phyloP scores from a whole-genome alignment of 1,140 invertebrate species.

The Diprion similis region DNA sequence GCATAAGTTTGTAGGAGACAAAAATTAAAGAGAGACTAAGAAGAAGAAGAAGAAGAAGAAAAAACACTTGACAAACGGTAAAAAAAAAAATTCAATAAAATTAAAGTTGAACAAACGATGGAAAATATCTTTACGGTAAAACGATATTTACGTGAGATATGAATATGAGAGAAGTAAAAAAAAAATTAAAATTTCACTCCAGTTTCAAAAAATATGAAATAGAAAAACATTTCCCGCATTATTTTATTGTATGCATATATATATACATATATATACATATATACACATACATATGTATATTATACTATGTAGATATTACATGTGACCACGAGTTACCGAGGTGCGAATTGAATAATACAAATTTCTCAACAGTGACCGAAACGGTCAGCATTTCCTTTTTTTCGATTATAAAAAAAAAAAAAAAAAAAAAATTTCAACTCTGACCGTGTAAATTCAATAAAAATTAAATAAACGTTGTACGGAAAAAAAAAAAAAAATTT shows the following conservation, averaged over 20 bases:
- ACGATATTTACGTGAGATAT: not conserved
- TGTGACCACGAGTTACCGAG: too few relatives aligned
- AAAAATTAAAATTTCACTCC: slow-evolving; percentile 15
- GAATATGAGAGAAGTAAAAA: slow-evolving; percentile 12
- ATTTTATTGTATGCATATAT: too few relatives aligned
- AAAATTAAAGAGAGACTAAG: not conserved
- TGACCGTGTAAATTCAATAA: slow-evolving; percentile 8
- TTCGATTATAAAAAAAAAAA: too few relatives aligned
- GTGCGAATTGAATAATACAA: not conserved
- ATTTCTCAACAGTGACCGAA: slow-evolving; percentile 11
- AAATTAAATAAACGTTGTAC: too few relatives aligned
- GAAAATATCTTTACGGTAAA: not conserved
- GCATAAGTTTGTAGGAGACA: too few relatives aligned
- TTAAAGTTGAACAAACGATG: not conserved
- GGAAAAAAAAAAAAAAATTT: slow-evolving; percentile 17
- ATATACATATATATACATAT: too few relatives aligned
- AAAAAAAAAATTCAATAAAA: slow-evolving; percentile 11
- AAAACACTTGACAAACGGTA: too few relatives aligned
- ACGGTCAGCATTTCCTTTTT: too few relatives aligned
- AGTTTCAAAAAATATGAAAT: not conserved
- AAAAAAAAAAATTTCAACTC: too few relatives aligned
- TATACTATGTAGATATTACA: too few relatives aligned
- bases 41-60: slow-evolving; percentile 19
- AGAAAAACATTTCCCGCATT: slow-evolving; percentile 6
- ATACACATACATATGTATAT: too few relatives aligned